Percentiles rank a stretch among this genome's conserved stretches.
Conservation (phyloP, 1,140 invertebrate species). For the Drosophila serrata region DNA sequence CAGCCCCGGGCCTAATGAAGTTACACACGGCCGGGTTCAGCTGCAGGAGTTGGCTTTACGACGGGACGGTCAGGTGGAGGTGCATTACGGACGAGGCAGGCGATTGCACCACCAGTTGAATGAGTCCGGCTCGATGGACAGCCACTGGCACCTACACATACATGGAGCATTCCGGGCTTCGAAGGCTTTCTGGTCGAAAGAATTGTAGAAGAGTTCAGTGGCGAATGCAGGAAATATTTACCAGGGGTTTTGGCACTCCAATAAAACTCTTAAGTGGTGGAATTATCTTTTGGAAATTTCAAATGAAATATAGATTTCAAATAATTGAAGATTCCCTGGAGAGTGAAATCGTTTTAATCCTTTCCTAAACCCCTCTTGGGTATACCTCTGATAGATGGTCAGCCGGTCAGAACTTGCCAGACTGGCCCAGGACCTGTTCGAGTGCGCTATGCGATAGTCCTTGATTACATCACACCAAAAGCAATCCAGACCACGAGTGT, state of each 20-base stretch:
- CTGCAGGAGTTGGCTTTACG: slow-evolving; percentile 32
- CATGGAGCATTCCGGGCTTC: not conserved
- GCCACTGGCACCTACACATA: slow-evolving; percentile 5
- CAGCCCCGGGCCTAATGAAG: slow-evolving; percentile 55
- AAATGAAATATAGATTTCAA: not conserved
- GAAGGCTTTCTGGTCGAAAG: not conserved
- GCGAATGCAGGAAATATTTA: slow-evolving; percentile 2
- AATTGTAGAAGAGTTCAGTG: slow-evolving; percentile 1
- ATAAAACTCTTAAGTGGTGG: not conserved
- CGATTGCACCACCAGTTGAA: slow-evolving; percentile 73
- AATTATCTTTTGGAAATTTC: not conserved
- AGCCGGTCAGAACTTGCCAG: slow-evolving; percentile 4
- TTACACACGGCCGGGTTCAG: slow-evolving; percentile 31
- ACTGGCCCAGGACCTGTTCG: slow-evolving; percentile 14
- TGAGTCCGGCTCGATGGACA: slow-evolving; percentile 26
- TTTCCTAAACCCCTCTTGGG: not conserved
- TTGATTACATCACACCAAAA: slow-evolving; percentile 64
- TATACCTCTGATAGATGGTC: slow-evolving; percentile 6
- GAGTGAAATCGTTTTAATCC: not conserved
- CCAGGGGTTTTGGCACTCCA: not conserved
- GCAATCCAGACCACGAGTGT: slow-evolving; percentile 15
- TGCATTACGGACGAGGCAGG: slow-evolving; percentile 45
- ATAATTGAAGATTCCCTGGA: not conserved
- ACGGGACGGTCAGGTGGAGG: slow-evolving; percentile 13
- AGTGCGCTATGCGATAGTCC: slow-evolving; percentile 64